Evolutionary conservation across 2,113 vertebrate genomes (phyloP), one percentile per base, ranked within the genome.

Genomic region (Plestiodon gilberti): DNA sequence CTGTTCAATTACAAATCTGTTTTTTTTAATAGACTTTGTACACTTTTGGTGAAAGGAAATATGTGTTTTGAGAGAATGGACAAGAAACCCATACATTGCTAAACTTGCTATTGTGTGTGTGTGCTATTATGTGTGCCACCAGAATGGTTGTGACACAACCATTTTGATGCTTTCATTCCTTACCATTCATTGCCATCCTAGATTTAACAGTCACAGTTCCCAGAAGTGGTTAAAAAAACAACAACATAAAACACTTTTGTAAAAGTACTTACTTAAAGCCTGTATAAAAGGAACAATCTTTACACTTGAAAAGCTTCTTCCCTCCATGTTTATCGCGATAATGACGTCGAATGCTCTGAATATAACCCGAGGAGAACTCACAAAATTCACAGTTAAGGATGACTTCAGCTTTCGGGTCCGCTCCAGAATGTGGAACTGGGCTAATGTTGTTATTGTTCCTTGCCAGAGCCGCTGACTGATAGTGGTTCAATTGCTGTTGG

Each of bases 261-360:
- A 61, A 0, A 43, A 81, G 22, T 89, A 96, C 98, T 98, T 97
- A 99, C 99, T 98, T 99, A 98, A 98, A 97, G 97, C 99, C 99
- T 90, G 98, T 99, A 93, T 99, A 99, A 94, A 99, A 99, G 71
- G 98, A 97, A 91, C 99, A 99, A 90, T 99, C 98, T 94, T 99
- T 99, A 96, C 99, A 99, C 94, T 99, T 99, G 96, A 99, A 99
- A 90, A 99, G 98, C 93, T 99, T 99, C 93, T 99, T 99, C 76
- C 99, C 99, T 1, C 98, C 98, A 0, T 99, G 99, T 48, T 99
- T 98, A 95, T 99, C 99, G 82, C 99, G 96, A 95, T 99, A 99
- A 95, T 99, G 99, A 88, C 99, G 98, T 35, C 99, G 96, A 92
- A 99, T 98, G 92, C 99, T 99, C 96, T 99, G 99, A 95, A 99